Percentiles rank a stretch among this genome's conserved stretches.
phyloP scores from a whole-genome alignment of 2,113 vertebrate genomes.

The Benitochromis conjunctus region DNA sequence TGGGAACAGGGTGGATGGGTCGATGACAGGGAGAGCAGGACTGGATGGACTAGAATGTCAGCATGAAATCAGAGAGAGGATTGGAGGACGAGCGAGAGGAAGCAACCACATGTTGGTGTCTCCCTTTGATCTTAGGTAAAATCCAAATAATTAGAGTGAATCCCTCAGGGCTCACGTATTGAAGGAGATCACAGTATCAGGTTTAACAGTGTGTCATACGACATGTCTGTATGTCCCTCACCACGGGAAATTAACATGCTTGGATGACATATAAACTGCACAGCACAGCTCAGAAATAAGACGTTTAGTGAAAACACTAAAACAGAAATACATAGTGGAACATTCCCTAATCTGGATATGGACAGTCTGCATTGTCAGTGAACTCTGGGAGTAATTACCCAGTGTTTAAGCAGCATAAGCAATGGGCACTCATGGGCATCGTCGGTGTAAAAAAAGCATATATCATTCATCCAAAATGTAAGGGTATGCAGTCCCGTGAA shows the following conservation, averaged over 20 bases:
- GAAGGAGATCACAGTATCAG: slow-evolving; percentile 12
- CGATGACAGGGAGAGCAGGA: neutral
- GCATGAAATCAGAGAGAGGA: slow-evolving; percentile 20
- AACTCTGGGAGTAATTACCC: neutral
- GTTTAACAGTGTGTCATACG: neutral
- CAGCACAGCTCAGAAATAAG: neutral
- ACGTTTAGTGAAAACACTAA: neutral
- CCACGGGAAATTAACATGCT: neutral
- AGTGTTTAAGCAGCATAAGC: neutral
- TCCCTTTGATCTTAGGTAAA: slow-evolving; percentile 34
- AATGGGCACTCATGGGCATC: too few species aligned
- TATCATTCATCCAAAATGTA: neutral
- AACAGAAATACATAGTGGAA: too few species aligned
- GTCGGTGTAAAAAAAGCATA: neutral
- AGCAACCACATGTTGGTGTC: neutral
- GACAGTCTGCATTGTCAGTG: neutral
- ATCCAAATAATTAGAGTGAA: slow-evolving; percentile 29
- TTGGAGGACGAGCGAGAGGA: neutral
- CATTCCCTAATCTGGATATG: too few species aligned
- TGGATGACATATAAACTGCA: neutral
- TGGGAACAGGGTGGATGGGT: neutral
- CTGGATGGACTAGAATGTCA: neutral
- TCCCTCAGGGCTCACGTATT: neutral
- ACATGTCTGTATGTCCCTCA: neutral
- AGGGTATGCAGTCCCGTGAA: accelerated